Evolutionary conservation across 2,113 vertebrate genomes (phyloP), one percentile per base, ranked within the genome.

Genomic region (Panthera leo): DNA sequence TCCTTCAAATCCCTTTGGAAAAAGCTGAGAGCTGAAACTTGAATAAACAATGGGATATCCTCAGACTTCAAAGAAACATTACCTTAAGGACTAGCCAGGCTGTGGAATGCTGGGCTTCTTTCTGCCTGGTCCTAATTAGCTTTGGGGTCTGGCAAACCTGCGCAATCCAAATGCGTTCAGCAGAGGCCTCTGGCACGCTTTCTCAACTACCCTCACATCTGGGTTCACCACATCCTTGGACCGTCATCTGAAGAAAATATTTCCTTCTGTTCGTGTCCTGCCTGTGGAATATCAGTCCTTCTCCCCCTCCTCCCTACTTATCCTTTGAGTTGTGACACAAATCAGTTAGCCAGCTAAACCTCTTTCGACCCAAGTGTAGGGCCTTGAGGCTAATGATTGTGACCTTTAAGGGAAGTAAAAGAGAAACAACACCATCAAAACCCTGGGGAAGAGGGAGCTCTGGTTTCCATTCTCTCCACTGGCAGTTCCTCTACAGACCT

Each of bases 1-100:
- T 91, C 76, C 78, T 90, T 85, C 48, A 76, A 93, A 93, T 97
- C 58, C 65, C 86, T 96, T 93, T 93, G 86, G 63, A 89, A 92
- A 88, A 95, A 71, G 55, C 68, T 75, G 85, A 93, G 55, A 76
- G 18, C 70, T 65, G 63, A 85, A 82, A 78, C 63, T 91, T 96
- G 85, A 93, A 85, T 85, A 95, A 96, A 96, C 95, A 97, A 85
- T 55, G 13, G 80, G 39, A 85, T 76, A 88, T 39, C 79, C 65
- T 93, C 80, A 85, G 76, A 92, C 85, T 93, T 98, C 95, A 96
- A 95, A 97, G 85, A 90, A 45, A 8, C 14, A 13, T 85, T 92
- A 90, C 85, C 80, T 97, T 90, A 78, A 92, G 68, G 29, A 45
- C 51, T 42, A 67, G 23, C 63, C 89, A 95, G 75, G 53, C 48